Conservation (phyloP, 1,140 invertebrate genomes). For the Ephestia elutella region DNA sequence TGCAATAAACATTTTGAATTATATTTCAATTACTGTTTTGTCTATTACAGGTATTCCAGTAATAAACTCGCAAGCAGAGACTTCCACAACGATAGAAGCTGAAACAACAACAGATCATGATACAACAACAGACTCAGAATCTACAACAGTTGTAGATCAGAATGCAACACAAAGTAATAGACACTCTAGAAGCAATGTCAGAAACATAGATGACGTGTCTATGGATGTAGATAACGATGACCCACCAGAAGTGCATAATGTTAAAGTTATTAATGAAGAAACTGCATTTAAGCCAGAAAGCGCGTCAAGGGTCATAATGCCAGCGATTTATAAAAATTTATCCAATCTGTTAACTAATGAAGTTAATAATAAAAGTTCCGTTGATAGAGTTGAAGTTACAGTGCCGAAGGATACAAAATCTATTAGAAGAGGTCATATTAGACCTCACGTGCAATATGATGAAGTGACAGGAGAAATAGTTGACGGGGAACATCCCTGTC, state of each 20-base stretch:
- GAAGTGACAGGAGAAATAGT: slow-evolving; percentile 60
- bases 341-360: slow-evolving; percentile 24
- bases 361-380: not conserved
- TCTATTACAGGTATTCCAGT: slow-evolving; percentile 52
- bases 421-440: slow-evolving; percentile 37
- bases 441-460: slow-evolving; percentile 51
- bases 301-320: slow-evolving; percentile 51
- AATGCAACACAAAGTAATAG: slow-evolving; percentile 6
- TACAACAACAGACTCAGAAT: slow-evolving; percentile 23
- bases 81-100: slow-evolving; percentile 24
- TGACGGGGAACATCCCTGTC: slow-evolving; percentile 65
- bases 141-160: slow-evolving; percentile 8
- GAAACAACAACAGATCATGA: slow-evolving; percentile 14
- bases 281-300: slow-evolving; percentile 38
- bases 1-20: not conserved
- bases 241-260: slow-evolving; percentile 17
- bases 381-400: not conserved
- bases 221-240: slow-evolving; percentile 20
- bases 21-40: not conserved
- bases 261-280: slow-evolving; percentile 34
- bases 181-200: slow-evolving; percentile 21
- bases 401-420: slow-evolving; percentile 14
- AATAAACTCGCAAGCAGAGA: slow-evolving; percentile 29
- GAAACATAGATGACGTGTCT: slow-evolving; percentile 16
- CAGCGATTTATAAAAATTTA: slow-evolving; percentile 20